These are phyloP conservation scores for Telenomus remus DNA, from an alignment of 1,140 invertebrate species.

Conservation along the genomic window DNA sequence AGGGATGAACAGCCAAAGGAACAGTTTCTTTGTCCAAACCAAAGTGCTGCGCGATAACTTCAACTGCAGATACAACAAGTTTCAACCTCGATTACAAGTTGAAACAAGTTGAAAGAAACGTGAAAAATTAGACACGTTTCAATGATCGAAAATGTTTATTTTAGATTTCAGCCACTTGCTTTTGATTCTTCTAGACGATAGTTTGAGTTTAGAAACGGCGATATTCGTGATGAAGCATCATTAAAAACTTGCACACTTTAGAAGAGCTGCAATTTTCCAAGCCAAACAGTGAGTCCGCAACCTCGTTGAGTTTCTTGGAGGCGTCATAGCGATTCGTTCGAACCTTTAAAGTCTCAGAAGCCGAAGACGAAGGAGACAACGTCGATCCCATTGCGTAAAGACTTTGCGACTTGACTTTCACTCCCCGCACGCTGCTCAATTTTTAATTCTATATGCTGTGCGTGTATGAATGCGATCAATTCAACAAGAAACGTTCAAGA, in stretches of 20 bases:
- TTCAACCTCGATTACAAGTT: no score
- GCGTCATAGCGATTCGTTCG: slow-evolving; percentile 60
- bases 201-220: no score
- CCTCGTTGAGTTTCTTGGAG: slow-evolving; percentile 50
- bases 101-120: no score
- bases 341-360: slow-evolving; percentile 67
- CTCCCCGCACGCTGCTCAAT: slow-evolving; percentile 52
- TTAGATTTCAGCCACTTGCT: no score
- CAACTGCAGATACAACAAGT: slow-evolving; percentile 14
- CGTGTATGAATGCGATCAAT: slow-evolving; percentile 25
- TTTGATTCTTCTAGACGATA: no score
- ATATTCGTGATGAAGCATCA: no score
- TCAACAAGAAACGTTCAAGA: neutral
- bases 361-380: slow-evolving; percentile 68
- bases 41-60: no score
- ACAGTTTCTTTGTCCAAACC: slow-evolving; percentile 38
- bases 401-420: slow-evolving; percentile 66
- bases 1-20: slow-evolving; percentile 35
- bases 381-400: slow-evolving; percentile 69
- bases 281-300: slow-evolving; percentile 1
- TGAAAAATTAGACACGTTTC: no score
- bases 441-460: slow-evolving; percentile 25
- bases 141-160: no score
- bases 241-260: no score
- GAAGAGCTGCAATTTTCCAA: no score